These are phyloP conservation scores for Beris morrisii DNA, from an alignment of 2,888 invertebrate genomes.

Conservation along the genomic window DNA sequence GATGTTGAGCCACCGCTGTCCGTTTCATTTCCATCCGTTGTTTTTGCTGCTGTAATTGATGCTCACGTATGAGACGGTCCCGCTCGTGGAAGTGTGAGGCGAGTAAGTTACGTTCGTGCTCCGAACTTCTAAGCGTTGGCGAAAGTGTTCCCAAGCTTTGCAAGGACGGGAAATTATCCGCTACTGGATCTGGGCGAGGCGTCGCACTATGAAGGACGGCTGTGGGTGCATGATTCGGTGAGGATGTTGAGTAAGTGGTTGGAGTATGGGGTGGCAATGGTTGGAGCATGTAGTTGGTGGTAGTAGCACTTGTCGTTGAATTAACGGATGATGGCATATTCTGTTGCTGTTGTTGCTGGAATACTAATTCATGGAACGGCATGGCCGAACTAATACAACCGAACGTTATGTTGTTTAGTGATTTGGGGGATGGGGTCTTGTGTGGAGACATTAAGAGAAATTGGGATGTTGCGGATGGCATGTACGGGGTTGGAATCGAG, in stretches of 20 bases:
- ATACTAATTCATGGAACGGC: slow-evolving; percentile 40
- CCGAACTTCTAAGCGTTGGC: slow-evolving; percentile 37
- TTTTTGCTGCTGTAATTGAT: slow-evolving; percentile 53
- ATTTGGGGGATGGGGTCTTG: slow-evolving; percentile 40
- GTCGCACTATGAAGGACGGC: slow-evolving; percentile 3
- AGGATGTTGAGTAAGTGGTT: slow-evolving; percentile 9
- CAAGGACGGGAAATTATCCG: slow-evolving; percentile 27
- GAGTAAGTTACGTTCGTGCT: slow-evolving; percentile 50
- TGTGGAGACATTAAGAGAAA: slow-evolving; percentile 41
- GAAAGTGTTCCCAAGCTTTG: slow-evolving; percentile 12
- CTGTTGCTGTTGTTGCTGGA: slow-evolving; percentile 39
- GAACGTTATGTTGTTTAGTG: slow-evolving; percentile 27
- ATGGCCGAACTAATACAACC: slow-evolving; percentile 31
- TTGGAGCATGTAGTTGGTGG: neutral
- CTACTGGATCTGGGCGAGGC: slow-evolving; percentile 14
- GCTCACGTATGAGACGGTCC: slow-evolving; percentile 56
- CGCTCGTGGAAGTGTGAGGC: slow-evolving; percentile 56
- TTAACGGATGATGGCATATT: slow-evolving; percentile 27
- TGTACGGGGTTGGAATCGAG: slow-evolving; percentile 7
- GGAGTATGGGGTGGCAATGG: slow-evolving; percentile 5
- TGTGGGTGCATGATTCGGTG: slow-evolving; percentile 1
- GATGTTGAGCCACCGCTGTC: neutral
- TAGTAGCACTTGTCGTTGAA: slow-evolving; percentile 20
- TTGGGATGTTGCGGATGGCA: slow-evolving; percentile 32
- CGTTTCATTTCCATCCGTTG: slow-evolving; percentile 42